Evolutionary conservation across 2,797 vertebrate species (phyloP), one percentile per base, ranked within the genome.

Genomic region (Harpagifer antarcticus): DNA sequence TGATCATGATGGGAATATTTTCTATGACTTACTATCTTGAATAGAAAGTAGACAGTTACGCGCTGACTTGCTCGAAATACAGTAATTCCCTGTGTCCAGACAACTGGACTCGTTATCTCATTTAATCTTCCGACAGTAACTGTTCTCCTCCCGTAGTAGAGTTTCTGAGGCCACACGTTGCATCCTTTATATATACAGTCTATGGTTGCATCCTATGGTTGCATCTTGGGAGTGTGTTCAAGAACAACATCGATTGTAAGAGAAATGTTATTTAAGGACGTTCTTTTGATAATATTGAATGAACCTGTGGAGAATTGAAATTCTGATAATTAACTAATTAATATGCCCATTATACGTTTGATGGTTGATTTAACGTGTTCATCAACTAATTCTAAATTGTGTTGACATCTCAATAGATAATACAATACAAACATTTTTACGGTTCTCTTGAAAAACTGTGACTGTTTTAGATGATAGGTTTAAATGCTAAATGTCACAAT

Each of bases 81-180:
- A 13, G 12, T 20, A 11, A 10, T 54, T 12, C 1, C 37, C 0
- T 13, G 20, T 9, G 50, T 19, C 15, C 9, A 40, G 17, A 40
- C 42, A 27, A 31, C 13, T 1, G 27, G 1, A 27, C 27, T 5
- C 27, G 27, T 27, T 27, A 27, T 27, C 27, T 2, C 2, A 13
- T 27, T 61, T 13, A 15, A 23, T 37, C 10, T 8, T 1, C 47
- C 37, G 44, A 40, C 5, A 12, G 47, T 11, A 15, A 15, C 37
- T 11, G 0, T 13, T 81, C 69, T 76, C 1, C 7, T 17, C 3
- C 1, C 10, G 2, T 1, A 17, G 15, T 63, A 72, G 23, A 37
- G 50, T 77, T 43, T 82, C 76, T 76, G 72, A 59, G 19, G 50
- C 13, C n/a, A 84, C 76, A 73, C 71, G 57, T 86, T 75, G 76